Evolutionary conservation across 2,113 vertebrate genomes (phyloP).

Genomic region (Abramis brama): DNA sequence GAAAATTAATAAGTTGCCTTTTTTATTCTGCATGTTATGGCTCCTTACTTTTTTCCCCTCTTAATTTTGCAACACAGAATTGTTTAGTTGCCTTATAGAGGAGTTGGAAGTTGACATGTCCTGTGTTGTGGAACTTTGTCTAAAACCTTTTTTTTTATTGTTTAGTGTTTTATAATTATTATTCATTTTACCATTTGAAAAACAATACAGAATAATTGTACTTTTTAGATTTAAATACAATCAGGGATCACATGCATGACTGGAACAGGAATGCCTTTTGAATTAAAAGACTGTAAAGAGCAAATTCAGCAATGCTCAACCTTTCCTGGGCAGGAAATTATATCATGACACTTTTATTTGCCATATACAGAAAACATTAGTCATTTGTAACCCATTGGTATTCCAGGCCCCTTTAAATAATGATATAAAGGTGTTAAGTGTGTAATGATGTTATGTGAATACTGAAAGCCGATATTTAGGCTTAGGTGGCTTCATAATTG

Average conservation of each 20-base stretch:
- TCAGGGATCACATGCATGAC: background rate
- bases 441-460: slow-evolving; percentile 42
- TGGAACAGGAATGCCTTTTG: background rate
- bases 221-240: background rate
- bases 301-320: background rate
- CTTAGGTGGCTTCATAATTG: slow-evolving; percentile 56
- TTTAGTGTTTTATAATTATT: background rate
- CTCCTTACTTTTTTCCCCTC: background rate
- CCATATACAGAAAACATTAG: slow-evolving; percentile 22
- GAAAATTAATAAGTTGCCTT: background rate
- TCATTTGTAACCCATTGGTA: slow-evolving; percentile 11
- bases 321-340: background rate
- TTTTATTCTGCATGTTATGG: background rate
- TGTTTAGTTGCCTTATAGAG: background rate
- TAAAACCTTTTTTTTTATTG: background rate
- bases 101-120: background rate
- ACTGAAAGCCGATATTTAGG: slow-evolving; percentile 46
- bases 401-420: slow-evolving; percentile 24
- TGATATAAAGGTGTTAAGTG: slow-evolving; percentile 49
- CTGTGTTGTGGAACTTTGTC: background rate
- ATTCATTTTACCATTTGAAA: background rate
- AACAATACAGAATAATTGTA: background rate
- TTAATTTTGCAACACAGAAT: background rate
- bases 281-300: background rate
- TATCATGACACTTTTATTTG: slow-evolving; percentile 40